Percentiles rank a stretch among this genome's conserved stretches.
phyloP scores from a whole-genome alignment of 92 coral and sea anemone species.

The Phenganax marumi region DNA sequence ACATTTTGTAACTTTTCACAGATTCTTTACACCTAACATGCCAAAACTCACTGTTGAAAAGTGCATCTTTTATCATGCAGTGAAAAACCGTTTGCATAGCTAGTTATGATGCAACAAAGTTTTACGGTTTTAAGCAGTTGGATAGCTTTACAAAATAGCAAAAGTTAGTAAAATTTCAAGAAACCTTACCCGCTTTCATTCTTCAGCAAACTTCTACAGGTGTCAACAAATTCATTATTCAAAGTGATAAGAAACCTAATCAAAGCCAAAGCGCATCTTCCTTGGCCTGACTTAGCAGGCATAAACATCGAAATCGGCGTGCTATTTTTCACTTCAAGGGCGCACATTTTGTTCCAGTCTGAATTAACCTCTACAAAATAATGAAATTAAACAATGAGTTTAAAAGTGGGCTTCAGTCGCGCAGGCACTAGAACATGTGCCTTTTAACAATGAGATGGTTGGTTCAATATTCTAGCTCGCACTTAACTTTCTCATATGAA shows the following conservation, averaged over 20 bases:
- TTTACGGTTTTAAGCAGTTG: neutral
- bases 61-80: no score
- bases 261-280: constrained; percentile 67
- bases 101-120: neutral
- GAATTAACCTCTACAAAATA: constrained; percentile 60
- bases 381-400: neutral
- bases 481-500: no score
- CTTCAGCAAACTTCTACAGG: constrained; percentile 43
- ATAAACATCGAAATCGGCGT: constrained; percentile 74
- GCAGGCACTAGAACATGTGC: no score
- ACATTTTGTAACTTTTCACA: no score
- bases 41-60: no score
- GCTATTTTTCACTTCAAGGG: constrained; percentile 46
- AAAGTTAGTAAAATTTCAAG: neutral
- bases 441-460: no score
- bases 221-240: constrained; percentile 68
- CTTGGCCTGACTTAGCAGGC: constrained; percentile 65
- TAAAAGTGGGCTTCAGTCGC: no score
- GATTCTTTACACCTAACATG: no score
- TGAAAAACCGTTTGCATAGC: no score
- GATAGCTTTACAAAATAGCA: neutral
- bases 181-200: constrained; percentile 36
- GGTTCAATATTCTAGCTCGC: no score
- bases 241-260: constrained; percentile 57
- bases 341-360: constrained; percentile 60